Conservation (phyloP, 2,113 vertebrate species). For the Plecturocebus donacophilus region DNA sequence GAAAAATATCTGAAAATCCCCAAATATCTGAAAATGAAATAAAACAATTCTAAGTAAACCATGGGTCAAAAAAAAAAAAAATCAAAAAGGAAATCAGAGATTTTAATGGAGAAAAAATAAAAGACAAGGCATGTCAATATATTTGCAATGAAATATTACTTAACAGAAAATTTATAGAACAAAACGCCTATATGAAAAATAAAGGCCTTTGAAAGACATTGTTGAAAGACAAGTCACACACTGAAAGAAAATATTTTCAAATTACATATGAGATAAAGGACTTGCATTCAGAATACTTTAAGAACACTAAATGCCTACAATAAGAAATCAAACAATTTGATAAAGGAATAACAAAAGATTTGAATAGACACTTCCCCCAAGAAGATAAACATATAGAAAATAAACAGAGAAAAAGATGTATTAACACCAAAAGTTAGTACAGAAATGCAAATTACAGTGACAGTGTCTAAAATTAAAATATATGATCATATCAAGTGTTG, state of each 20-base stretch:
- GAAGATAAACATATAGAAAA: background rate
- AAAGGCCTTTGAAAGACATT: background rate
- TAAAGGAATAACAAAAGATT: background rate
- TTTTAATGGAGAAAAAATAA: background rate
- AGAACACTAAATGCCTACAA: background rate
- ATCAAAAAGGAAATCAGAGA: background rate
- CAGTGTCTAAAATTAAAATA: background rate
- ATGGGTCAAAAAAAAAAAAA: background rate
- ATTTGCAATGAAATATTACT: background rate
- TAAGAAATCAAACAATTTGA: background rate
- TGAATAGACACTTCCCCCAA: background rate
- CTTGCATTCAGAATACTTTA: background rate
- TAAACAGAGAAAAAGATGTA: background rate
- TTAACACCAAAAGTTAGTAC: background rate
- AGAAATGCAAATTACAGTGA: background rate
- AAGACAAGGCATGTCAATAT: background rate
- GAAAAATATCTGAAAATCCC: background rate
- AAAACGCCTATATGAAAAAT: background rate
- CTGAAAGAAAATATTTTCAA: background rate
- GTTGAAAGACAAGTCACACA: background rate
- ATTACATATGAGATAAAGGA: background rate
- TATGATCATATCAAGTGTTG: background rate
- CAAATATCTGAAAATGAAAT: background rate
- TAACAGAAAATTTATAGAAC: background rate
- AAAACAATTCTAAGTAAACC: background rate